Conservation (phyloP, 1,140 invertebrate genomes). For the Aphaenogaster floridana region DNA sequence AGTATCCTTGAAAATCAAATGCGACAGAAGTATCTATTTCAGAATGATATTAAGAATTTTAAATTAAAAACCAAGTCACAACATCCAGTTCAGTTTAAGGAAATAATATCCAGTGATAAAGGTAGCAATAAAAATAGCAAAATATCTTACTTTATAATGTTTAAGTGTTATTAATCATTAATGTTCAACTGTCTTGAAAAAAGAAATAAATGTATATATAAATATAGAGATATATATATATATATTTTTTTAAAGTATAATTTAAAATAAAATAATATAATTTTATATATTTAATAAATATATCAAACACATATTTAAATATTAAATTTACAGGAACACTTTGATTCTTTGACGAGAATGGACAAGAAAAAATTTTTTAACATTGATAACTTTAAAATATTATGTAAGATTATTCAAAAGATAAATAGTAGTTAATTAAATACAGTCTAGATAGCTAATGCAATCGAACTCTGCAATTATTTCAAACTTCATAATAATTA, state of each 20-base stretch:
- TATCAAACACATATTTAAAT: constrained; percentile 5
- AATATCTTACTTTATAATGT: not conserved
- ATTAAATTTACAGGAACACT: constrained; percentile 17
- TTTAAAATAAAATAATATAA: not conserved
- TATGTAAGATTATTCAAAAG: not conserved
- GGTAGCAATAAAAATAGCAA: constrained; percentile 7
- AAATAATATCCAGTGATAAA: constrained; percentile 4
- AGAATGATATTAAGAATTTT: constrained; percentile 79
- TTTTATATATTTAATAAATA: not conserved
- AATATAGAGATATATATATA: not conserved
- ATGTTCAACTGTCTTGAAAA: not conserved
- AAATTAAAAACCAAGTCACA: constrained; percentile 71
- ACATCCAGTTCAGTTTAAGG: not conserved
- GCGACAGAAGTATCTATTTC: constrained; percentile 77
- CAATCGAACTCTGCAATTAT: not conserved
- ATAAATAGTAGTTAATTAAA: constrained; percentile 28
- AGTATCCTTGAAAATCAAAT: constrained; percentile 76
- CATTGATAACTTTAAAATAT: constrained; percentile 4
- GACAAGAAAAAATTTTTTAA: not conserved
- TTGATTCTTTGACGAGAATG: not conserved
- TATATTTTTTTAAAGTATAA: not conserved
- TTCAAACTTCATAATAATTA: not conserved
- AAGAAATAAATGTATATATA: not conserved
- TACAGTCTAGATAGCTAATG: not conserved
- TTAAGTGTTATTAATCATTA: not conserved